Conservation (phyloP, 2,888 invertebrate genomes). For the Beris morrisii region DNA sequence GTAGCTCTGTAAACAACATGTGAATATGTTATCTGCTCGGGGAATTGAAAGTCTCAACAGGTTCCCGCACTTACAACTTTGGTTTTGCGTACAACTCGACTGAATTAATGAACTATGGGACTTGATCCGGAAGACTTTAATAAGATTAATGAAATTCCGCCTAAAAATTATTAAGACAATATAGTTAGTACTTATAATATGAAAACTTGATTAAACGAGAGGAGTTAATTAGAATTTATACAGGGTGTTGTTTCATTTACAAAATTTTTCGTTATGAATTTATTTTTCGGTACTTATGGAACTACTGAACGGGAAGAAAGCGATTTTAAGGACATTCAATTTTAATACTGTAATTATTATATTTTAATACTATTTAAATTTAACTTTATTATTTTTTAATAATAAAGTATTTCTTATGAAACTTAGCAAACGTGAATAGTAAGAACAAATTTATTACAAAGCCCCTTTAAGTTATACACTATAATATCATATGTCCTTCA, state of each 20-base stretch:
- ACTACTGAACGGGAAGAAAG: too few relatives aligned
- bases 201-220: constrained; percentile 1
- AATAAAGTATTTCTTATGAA: too few relatives aligned
- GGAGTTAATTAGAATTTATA: neutral
- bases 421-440: too few relatives aligned
- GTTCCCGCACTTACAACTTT: constrained; percentile 39
- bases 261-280: too few relatives aligned
- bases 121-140: constrained; percentile 30
- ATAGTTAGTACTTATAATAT: constrained; percentile 6
- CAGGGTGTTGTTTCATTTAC: neutral
- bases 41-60: constrained; percentile 40
- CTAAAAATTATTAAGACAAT: constrained; percentile 22
- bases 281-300: too few relatives aligned
- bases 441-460: too few relatives aligned
- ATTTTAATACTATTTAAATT: too few relatives aligned
- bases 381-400: too few relatives aligned
- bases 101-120: constrained; percentile 31
- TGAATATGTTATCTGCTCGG: constrained; percentile 39
- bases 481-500: too few relatives aligned
- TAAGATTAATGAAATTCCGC: constrained; percentile 32
- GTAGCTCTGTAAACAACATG: constrained; percentile 37
- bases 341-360: too few relatives aligned
- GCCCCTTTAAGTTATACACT: too few relatives aligned
- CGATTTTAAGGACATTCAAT: too few relatives aligned
- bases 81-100: constrained; percentile 19